Percentiles rank a stretch among this genome's conserved stretches.
phyloP scores from a whole-genome alignment of 2,888 invertebrate species.

The Tetramorium bicarinatum region DNA sequence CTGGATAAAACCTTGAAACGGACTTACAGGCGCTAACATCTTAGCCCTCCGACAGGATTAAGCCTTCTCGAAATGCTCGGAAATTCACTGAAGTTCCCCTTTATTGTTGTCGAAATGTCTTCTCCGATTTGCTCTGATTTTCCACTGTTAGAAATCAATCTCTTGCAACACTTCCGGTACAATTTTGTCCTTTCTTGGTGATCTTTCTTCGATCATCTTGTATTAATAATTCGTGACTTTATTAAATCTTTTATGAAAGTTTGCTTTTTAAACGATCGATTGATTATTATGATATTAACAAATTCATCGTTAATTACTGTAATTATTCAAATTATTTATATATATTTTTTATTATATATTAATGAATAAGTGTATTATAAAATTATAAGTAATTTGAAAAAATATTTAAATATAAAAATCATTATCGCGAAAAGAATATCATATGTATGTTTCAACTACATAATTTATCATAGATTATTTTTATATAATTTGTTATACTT shows the following conservation, averaged over 20 bases:
- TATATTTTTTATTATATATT: not conserved
- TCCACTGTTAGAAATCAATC: not conserved
- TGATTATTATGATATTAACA: not conserved
- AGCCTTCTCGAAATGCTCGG: constrained; percentile 42
- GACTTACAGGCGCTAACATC: constrained; percentile 65
- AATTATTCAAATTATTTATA: not conserved
- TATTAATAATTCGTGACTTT: not conserved
- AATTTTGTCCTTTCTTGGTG: not conserved
- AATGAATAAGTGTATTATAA: not conserved
- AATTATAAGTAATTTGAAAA: not conserved
- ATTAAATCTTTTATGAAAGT: not conserved
- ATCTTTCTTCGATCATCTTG: not conserved
- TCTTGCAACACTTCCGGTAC: not conserved
- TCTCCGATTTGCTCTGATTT: constrained; percentile 14
- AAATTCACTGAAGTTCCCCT: constrained; percentile 53
- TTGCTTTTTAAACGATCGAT: not conserved
- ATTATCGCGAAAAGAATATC: not conserved
- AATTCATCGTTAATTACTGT: not conserved
- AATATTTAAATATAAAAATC: not conserved
- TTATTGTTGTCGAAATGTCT: constrained; percentile 22
- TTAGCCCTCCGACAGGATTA: constrained; percentile 60
- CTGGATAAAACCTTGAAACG: constrained; percentile 44
- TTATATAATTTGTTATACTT: not conserved
- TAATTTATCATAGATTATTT: not conserved
- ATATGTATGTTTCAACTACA: not conserved